Base-by-base conservation (phyloP, 1,140 invertebrate species). In the Drosophila setifemur region DNA sequence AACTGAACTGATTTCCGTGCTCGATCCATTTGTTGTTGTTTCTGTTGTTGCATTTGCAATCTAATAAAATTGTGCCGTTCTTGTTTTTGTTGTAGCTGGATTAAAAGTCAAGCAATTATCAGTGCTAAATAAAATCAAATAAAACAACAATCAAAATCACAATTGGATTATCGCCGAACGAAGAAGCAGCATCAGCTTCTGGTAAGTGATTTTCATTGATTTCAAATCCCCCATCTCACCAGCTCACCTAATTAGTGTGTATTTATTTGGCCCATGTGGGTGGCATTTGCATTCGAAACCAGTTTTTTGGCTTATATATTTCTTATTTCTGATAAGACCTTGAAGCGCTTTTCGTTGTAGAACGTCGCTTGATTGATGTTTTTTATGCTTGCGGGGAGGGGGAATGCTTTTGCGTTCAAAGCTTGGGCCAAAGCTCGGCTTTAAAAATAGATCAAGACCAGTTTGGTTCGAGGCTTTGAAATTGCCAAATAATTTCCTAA, bases 371-470 rank as follows among this genome's bases (percentile, higher is more conserved):
- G 67, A 71, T 71, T 71, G 66, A 71, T 71, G 67, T 60, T 29
- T 69, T 29, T 29, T 71, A 70, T 69, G 64, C 28, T 63, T 63
- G 12, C 14, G 8, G 16, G 18, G 7, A n/a, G n/a, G n/a, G n/a
- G n/a, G n/a, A n/a, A n/a, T n/a, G n/a, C 16, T 37, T 19, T 21
- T 28, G 18, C 4, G 16, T 18, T 31, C 21, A 37, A 31, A 54
- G 61, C 61, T 67, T 28, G n/a, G 16, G 14, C 6, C 14, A 9
- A 42, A 58, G 67, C 67, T 71, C 12, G 67, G 14, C 35, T 31
- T 71, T 71, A 71, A 71, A 71, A 71, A 71, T 71, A 70, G 67
- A 71, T 70, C 52, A 70, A 71, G 66, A 71, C 67, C 67, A 70
- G 66, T 71, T 71, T 45, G 5, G 45, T 37, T 68, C 12, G 9